Evolutionary conservation across 2,797 vertebrate species (phyloP), one percentile per base, ranked within the genome.

Genomic region (Sebastes taczanowskii): DNA sequence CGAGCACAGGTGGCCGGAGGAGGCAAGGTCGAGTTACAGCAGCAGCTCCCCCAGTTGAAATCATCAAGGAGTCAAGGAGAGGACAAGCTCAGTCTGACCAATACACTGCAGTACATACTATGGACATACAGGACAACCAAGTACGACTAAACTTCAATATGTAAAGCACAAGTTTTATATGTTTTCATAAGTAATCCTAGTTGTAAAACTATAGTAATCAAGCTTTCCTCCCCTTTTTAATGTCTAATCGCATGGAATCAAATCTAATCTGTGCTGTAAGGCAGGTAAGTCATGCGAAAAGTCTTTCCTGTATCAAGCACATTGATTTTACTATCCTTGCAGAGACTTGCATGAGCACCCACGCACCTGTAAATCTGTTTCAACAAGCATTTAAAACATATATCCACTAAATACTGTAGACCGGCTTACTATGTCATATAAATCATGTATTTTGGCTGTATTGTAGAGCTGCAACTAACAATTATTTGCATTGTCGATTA

Each of bases 1-100:
- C 85, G 78, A 92, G 90, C 95, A 96, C 96, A 96, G 95, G 95
- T 96, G 96, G 92, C 88, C 80, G 81, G 71, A 91, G 81, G 78
- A 86, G 85, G 77, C 81, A 68, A 91, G 94, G 86, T 94, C 88
- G 62, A 84, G 90, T 94, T 94, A 91, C 89, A 86, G 85, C 62
- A 76, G 68, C 20, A 6, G 76, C 83, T 87, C 74, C 82, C 80
- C 71, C 76, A 70, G 82, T 77, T 56, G 70, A 70, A 75, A 52
- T 64, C 63, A 63, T 61, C 62, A 66, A 53, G 56, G 76, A 90
- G 89, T 86, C 90, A 86, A 89, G 81, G 73, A 87, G 73, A 86
- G 80, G 83, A 86, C 74, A 74, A 14, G n/a, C 42, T 71, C 66
- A 38, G 66, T 71, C 71, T 63, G 70, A 76, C 52, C 63, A 35